phyloP scores from a whole-genome alignment of 2,888 invertebrate species.

The Apamea crenata region DNA sequence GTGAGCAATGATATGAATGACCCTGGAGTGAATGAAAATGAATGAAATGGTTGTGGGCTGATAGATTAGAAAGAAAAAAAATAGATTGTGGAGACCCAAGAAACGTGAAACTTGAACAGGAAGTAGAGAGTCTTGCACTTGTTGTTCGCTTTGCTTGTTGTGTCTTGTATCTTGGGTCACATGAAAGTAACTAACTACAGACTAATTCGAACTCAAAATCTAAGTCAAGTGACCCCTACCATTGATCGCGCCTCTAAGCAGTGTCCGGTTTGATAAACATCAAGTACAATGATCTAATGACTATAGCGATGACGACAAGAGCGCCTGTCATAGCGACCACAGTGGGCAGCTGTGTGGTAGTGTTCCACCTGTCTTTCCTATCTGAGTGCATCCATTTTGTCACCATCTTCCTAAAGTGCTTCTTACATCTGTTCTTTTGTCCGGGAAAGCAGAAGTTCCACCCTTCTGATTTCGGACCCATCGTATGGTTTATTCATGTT shows the following conservation, averaged over 20 bases:
- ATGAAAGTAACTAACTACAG: too few species aligned
- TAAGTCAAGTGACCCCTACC: constrained; percentile 13
- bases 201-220: too few species aligned
- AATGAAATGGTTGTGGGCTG: too few species aligned
- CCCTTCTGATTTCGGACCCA: not conserved
- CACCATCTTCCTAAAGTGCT: not conserved
- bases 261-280: constrained; percentile 71
- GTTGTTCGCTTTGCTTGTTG: too few species aligned
- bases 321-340: constrained; percentile 71
- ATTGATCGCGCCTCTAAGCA: not conserved
- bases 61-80: not conserved
- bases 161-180: too few species aligned
- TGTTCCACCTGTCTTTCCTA: not conserved
- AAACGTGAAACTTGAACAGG: not conserved
- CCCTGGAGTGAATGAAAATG: not conserved
- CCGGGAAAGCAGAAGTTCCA: not conserved
- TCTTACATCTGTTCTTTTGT: not conserved
- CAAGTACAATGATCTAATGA: constrained; percentile 75
- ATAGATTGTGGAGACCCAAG: not conserved
- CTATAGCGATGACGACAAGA: constrained; percentile 68
- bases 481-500: constrained; percentile 29
- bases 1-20: not conserved
- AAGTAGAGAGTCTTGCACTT: not conserved
- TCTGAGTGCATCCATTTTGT: constrained; percentile 17
- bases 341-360: constrained; percentile 42